Evolutionary conservation across 2,888 invertebrate genomes (phyloP), one percentile per base, ranked within the genome.

Genomic region (Heliconius ethilla): DNA sequence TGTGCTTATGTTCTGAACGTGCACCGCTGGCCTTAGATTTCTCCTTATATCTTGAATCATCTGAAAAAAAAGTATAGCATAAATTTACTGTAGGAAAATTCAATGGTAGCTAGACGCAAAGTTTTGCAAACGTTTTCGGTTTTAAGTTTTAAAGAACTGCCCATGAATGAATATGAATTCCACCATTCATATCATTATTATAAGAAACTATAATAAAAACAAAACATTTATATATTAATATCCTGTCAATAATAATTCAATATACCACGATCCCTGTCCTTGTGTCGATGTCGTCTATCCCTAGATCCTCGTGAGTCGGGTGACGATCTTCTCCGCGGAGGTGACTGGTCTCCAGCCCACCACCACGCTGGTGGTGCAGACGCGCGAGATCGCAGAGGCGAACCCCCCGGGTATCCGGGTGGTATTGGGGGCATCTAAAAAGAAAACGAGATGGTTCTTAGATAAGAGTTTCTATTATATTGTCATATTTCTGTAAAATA

Each of bases 1-100:
- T 88, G 81, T 90, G 94, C 75, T 91, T 87, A 81, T 94, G 93
- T 80, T 94, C 94, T 18, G 94, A 93, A 4, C 90, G 90, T 29
- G 92, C 91, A 3, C 85, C 92, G 77, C 83, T 87, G 15, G 92
- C 87, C 81, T 94, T 94, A 7, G 91, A 82, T 79, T 93, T 93
- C 9, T 91, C 92, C 80, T 93, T 94, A 80, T 92, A 91, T 81
- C 91, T 89, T 7, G 91, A 76, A 75, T 90, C 91, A 59, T 93
- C 94, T 94, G 89, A 1, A 87, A 89, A 62, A 10, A 40, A 63
- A 59, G 6, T 10, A 25, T 62, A 40, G 25, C 7, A n/a, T 25
- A 62, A 62, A 62, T 25, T 22, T 22, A 51, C 7, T 22, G 22
- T 9, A 51, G 18, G 7, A 51, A 51, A 51, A 51, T 51, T 9